Conservation (phyloP, 2,113 vertebrate genomes). For the Microcebus ravelobensis region DNA sequence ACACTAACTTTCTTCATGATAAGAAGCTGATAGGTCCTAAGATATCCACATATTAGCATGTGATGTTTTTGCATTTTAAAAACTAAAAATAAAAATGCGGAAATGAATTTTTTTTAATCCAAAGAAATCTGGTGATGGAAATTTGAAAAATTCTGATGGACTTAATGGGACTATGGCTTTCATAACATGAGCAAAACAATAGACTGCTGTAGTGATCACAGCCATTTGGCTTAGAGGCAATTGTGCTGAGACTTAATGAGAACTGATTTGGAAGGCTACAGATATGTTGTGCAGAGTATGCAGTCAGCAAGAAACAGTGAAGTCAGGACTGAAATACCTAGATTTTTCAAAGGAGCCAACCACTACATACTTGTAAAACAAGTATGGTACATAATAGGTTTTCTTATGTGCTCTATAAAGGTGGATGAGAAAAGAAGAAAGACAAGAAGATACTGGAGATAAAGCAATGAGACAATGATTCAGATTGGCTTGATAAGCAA, state of each 20-base stretch:
- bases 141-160: neutral
- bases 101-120: neutral
- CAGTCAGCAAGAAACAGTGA: neutral
- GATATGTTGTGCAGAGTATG: neutral
- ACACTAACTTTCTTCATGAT: neutral
- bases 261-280: neutral
- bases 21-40: neutral
- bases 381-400: neutral
- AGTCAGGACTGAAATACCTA: neutral
- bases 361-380: neutral
- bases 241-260: neutral
- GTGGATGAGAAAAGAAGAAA: neutral
- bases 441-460: neutral
- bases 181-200: neutral
- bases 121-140: neutral
- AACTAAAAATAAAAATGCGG: neutral
- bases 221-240: neutral
- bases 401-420: neutral
- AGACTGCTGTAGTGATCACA: neutral
- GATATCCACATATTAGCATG: neutral
- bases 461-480: neutral
- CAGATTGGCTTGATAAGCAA: neutral
- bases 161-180: neutral
- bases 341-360: neutral
- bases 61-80: neutral